A percentile compares a stretch with the other conserved stretches of the same genome.
phyloP scores from a whole-genome alignment of 1,140 invertebrate species.

The Adoxophyes honmai region DNA sequence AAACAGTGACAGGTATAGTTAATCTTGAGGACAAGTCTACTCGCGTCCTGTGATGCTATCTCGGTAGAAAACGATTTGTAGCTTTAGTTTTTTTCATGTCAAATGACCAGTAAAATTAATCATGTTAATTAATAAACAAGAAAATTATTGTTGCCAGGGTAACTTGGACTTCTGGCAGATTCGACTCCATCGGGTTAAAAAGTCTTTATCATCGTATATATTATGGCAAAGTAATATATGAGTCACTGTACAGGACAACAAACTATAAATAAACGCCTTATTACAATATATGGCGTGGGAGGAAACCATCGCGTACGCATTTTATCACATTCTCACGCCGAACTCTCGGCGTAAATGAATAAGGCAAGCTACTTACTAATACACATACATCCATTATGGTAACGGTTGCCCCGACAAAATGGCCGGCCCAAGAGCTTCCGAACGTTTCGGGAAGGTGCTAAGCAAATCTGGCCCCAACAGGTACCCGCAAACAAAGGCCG shows the following conservation, averaged over 20 bases:
- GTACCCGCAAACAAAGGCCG: neutral
- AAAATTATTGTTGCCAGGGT: too few species aligned
- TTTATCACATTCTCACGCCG: neutral
- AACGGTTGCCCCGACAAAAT: neutral
- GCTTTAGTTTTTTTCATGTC: too few species aligned
- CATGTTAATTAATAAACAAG: too few species aligned
- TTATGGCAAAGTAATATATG: neutral
- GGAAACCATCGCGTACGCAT: neutral
- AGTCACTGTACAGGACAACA: neutral
- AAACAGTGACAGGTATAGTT: too few species aligned
- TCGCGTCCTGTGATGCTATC: too few species aligned
- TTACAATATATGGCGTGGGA: neutral
- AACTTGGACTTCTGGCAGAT: too few species aligned
- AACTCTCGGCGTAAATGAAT: neutral
- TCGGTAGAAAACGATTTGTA: too few species aligned
- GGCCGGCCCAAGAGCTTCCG: neutral
- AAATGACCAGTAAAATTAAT: too few species aligned
- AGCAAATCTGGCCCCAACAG: constrained; percentile 1
- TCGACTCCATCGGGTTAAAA: too few species aligned
- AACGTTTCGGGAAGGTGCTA: constrained; percentile 1
- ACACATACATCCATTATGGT: constrained; percentile 2
- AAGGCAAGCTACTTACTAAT: neutral
- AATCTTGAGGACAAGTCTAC: too few species aligned
- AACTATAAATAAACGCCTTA: neutral
- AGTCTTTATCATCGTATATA: too few species aligned